Evolutionary conservation across 2,113 vertebrate species (phyloP).

Genomic region (Herpetotheres cachinnans): DNA sequence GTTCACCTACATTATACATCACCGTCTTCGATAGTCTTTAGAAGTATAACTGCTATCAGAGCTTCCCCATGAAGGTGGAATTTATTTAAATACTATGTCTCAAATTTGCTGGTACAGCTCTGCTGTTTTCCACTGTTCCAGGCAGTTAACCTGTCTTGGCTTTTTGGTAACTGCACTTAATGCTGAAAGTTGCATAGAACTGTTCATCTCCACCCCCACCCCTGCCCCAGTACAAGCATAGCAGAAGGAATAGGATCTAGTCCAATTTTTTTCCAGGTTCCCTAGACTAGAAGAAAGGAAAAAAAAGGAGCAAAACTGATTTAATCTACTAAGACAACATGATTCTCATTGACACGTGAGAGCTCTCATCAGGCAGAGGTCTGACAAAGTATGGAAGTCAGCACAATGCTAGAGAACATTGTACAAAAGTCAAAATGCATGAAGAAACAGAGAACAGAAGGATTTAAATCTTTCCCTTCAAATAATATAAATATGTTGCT

Average conservation of each 20-base stretch:
- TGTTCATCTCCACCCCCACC: too few species aligned
- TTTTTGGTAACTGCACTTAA: neutral
- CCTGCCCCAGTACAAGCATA: neutral
- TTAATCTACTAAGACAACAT: neutral
- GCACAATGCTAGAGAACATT: neutral
- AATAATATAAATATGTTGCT: neutral
- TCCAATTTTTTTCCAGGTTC: neutral
- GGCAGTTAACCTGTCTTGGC: neutral
- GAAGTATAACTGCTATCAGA: neutral
- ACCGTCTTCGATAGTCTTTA: neutral
- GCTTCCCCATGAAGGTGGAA: neutral
- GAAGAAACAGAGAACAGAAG: neutral
- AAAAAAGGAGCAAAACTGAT: neutral
- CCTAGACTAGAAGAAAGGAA: neutral
- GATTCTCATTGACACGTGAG: neutral
- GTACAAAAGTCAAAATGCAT: neutral
- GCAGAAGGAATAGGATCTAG: neutral
- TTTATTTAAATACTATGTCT: neutral
- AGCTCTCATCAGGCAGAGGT: neutral
- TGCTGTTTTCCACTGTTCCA: neutral
- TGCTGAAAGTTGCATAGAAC: neutral
- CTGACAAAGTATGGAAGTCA: neutral
- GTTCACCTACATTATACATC: neutral
- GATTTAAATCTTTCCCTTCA: neutral
- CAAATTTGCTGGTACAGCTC: neutral